These are phyloP conservation scores for Miltochrista miniata DNA, from an alignment of 2,888 invertebrate species.

Conservation along the genomic window DNA sequence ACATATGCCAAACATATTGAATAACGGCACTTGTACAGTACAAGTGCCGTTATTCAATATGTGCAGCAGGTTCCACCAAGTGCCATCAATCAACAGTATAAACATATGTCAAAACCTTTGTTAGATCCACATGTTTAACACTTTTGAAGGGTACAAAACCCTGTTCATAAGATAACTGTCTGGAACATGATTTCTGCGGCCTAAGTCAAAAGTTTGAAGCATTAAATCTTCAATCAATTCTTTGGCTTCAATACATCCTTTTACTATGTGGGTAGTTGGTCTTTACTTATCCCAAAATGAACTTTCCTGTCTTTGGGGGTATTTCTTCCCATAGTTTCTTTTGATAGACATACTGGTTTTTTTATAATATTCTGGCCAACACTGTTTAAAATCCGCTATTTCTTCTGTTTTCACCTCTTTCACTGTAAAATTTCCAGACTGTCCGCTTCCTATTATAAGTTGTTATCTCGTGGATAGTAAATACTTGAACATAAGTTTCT, in stretches of 20 bases:
- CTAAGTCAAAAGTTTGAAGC: conserved; percentile 7
- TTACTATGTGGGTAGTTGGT: neutral
- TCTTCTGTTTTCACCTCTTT: conserved; percentile 9
- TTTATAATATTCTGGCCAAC: conserved; percentile 8
- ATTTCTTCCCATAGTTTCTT: conserved; percentile 1
- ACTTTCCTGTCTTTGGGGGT: neutral
- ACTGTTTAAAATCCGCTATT: conserved; percentile 6
- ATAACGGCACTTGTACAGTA: too few relatives aligned
- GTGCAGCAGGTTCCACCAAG: too few relatives aligned
- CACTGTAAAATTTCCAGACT: conserved; percentile 5
- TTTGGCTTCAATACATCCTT: conserved; percentile 3
- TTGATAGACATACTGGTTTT: neutral
- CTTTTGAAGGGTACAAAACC: conserved; percentile 8
- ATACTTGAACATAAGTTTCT: too few relatives aligned
- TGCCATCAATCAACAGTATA: too few relatives aligned
- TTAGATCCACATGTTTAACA: too few relatives aligned
- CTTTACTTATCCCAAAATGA: neutral
- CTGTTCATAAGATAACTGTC: conserved; percentile 1
- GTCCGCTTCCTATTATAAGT: conserved; percentile 9
- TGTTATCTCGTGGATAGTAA: conserved; percentile 7
- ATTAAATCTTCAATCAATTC: conserved; percentile 5
- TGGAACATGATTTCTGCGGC: conserved; percentile 7
- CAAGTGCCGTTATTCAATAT: too few relatives aligned
- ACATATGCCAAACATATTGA: neutral
- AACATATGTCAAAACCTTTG: too few relatives aligned